phyloP scores from a whole-genome alignment of 2,113 vertebrate genomes.

The Pseudorectes ferrugineus region DNA sequence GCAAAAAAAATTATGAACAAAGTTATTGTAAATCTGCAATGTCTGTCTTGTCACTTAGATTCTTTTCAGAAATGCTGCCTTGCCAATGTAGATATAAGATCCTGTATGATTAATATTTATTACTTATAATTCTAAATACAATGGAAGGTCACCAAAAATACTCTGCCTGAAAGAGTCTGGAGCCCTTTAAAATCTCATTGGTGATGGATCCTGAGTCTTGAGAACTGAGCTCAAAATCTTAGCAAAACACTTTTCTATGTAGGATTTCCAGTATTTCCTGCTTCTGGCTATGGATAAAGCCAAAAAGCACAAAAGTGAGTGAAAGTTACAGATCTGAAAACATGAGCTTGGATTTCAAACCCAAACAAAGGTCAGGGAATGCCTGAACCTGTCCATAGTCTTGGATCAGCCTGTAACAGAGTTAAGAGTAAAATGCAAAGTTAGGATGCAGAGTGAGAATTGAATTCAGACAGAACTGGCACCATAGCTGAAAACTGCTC shows the following conservation, averaged over 20 bases:
- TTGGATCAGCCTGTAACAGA: background rate
- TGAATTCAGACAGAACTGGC: background rate
- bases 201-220: conserved; percentile 19
- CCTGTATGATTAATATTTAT: conserved; percentile 48
- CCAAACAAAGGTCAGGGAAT: conserved; percentile 26
- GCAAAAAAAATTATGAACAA: conserved; percentile 67
- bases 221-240: background rate
- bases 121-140: conserved; percentile 47
- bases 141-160: conserved; percentile 40
- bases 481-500: background rate
- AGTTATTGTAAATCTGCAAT: conserved; percentile 65
- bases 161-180: background rate
- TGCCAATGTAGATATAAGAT: conserved; percentile 40
- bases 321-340: background rate
- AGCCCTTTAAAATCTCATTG: conserved; percentile 8
- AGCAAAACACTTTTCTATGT: background rate
- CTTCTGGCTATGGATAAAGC: background rate
- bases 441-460: background rate
- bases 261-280: conserved; percentile 36
- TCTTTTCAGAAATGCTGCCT: conserved; percentile 47
- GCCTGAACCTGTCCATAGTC: conserved; percentile 7
- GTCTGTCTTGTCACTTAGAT: conserved; percentile 64
- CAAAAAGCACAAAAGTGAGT: conserved; percentile 23
- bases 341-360: conserved; percentile 7
- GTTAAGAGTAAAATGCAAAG: background rate